A percentile compares a stretch with the other conserved stretches of the same genome.
These are phyloP conservation scores for Pristionchus mayeri DNA, from an alignment of 2,888 invertebrate species.

Conservation along the genomic window DNA sequence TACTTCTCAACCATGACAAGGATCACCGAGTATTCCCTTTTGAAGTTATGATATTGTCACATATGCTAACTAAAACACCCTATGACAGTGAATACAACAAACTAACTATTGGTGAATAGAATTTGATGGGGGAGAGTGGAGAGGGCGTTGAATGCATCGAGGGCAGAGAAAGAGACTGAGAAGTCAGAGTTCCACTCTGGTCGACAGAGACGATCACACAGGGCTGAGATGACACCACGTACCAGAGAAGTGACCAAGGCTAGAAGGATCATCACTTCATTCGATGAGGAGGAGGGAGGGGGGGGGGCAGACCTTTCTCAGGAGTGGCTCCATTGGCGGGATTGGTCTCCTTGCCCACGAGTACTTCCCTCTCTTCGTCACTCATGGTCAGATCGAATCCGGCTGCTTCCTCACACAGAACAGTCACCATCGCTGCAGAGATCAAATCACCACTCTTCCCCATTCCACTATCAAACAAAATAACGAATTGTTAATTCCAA, in stretches of 20 bases:
- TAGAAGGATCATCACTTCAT: neutral
- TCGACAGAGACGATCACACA: constrained; percentile 72
- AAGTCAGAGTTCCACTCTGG: constrained; percentile 59
- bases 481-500: neutral
- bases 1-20: neutral
- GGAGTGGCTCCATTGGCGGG: constrained; percentile 54
- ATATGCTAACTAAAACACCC: neutral
- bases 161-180: constrained; percentile 67
- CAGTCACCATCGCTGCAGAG: constrained; percentile 59
- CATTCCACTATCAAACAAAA: too few species aligned
- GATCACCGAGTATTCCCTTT: too few species aligned
- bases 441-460: neutral
- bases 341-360: constrained; percentile 56
- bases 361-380: constrained; percentile 62
- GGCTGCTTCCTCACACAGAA: constrained; percentile 67
- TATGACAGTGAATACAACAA: neutral
- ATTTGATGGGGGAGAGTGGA: constrained; percentile 67
- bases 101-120: constrained; percentile 69
- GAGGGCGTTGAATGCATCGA: constrained; percentile 72
- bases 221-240: constrained; percentile 70
- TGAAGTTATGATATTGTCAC: too few species aligned
- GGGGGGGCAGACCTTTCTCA: constrained; percentile 57
- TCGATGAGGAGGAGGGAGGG: neutral
- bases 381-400: constrained; percentile 63
- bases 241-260: constrained; percentile 68